These are phyloP conservation scores for Eupithecia inturbata DNA, from an alignment of 2,888 invertebrate species.

Conservation along the genomic window DNA sequence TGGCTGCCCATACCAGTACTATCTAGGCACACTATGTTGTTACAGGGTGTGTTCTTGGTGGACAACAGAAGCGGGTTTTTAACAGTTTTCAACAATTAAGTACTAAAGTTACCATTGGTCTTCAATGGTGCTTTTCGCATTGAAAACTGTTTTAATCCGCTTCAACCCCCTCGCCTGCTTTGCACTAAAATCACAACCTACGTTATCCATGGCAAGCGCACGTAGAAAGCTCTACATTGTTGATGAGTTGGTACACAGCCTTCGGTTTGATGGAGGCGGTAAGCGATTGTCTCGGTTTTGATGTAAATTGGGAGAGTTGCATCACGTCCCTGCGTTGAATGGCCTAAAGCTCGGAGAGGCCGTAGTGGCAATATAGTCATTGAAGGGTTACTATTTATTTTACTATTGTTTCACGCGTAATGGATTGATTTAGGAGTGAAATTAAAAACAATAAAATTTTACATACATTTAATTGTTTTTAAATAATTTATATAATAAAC, in stretches of 20 bases:
- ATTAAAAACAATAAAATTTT: too few relatives aligned
- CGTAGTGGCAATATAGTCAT: neutral
- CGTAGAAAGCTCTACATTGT: constrained; percentile 13
- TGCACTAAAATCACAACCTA: neutral
- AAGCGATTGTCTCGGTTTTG: constrained; percentile 17
- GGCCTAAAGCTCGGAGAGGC: neutral
- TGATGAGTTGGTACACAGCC: constrained; percentile 16
- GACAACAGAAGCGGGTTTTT: neutral
- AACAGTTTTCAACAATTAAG: neutral
- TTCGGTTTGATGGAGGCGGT: constrained; percentile 12
- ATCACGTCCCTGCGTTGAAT: constrained; percentile 1
- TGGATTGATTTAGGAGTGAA: too few relatives aligned
- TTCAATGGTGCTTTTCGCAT: neutral
- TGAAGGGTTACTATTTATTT: too few relatives aligned
- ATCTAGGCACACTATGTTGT: neutral
- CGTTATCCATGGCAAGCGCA: neutral
- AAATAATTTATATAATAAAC: too few relatives aligned
- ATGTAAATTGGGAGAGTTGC: constrained; percentile 13
- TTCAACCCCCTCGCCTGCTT: neutral
- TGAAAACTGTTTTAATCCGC: neutral
- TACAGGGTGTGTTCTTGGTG: neutral
- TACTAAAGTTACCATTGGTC: neutral
- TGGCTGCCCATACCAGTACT: neutral
- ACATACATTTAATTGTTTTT: too few relatives aligned
- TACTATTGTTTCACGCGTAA: too few relatives aligned